These are phyloP conservation scores for Nomada goodeniana DNA, from an alignment of 2,888 invertebrate genomes.

Conservation along the genomic window DNA sequence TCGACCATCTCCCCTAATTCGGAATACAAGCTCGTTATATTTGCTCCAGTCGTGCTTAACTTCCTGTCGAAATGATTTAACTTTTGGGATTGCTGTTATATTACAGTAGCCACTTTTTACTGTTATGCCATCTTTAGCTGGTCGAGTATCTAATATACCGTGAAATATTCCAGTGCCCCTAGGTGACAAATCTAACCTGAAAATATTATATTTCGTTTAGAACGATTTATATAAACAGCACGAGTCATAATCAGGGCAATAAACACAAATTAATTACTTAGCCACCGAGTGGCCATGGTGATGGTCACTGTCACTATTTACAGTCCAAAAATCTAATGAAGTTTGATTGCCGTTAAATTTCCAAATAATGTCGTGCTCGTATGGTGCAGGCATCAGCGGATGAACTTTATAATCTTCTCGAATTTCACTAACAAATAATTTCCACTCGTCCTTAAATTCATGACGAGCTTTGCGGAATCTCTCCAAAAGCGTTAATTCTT, in stretches of 20 bases:
- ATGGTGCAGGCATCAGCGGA: slow-evolving; percentile 86
- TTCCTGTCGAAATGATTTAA: slow-evolving; percentile 93
- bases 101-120: slow-evolving; percentile 93
- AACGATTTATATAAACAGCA: background rate
- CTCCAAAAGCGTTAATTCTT: slow-evolving; percentile 82
- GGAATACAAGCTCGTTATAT: slow-evolving; percentile 91
- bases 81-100: slow-evolving; percentile 88
- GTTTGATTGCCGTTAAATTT: slow-evolving; percentile 87
- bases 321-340: slow-evolving; percentile 89
- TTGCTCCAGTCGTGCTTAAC: slow-evolving; percentile 90
- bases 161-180: slow-evolving; percentile 90
- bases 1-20: slow-evolving; percentile 97
- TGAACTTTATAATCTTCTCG: slow-evolving; percentile 87
- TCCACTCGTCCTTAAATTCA: slow-evolving; percentile 88
- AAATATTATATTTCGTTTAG: slow-evolving; percentile 29
- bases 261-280: slow-evolving; percentile 61
- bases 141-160: slow-evolving; percentile 88
- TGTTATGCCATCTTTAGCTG: slow-evolving; percentile 92
- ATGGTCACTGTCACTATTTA: slow-evolving; percentile 92
- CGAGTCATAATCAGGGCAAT: background rate
- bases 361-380: slow-evolving; percentile 91
- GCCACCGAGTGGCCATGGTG: slow-evolving; percentile 88
- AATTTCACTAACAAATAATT: slow-evolving; percentile 88
- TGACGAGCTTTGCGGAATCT: slow-evolving; percentile 88
- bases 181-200: slow-evolving; percentile 89